phyloP scores from a whole-genome alignment of 1,140 invertebrate genomes.

The Anadara kagoshimensis region DNA sequence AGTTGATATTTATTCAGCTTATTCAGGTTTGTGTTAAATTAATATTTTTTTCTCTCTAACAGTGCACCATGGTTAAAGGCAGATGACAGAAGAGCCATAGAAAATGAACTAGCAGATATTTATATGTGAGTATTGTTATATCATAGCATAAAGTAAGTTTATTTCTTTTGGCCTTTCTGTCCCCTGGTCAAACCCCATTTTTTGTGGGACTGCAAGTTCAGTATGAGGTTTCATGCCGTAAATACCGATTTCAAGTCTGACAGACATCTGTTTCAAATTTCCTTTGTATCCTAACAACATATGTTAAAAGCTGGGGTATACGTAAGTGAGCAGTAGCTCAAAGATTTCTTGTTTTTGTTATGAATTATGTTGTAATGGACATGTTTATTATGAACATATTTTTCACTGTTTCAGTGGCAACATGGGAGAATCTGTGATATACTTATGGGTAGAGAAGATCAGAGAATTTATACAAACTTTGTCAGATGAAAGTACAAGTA shows the following conservation, averaged over 20 bases:
- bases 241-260: no score
- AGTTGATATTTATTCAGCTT: no score
- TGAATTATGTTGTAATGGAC: background rate
- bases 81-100: slow-evolving; percentile 77
- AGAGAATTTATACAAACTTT: slow-evolving; percentile 77
- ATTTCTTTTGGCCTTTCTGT: no score
- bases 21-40: no score
- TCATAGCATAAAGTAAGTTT: background rate
- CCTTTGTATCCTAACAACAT: no score
- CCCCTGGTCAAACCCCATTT: no score
- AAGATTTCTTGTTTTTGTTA: no score
- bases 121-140: slow-evolving; percentile 78
- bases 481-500: slow-evolving; percentile 16
- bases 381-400: background rate
- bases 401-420: background rate
- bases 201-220: no score
- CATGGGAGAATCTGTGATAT: slow-evolving; percentile 79
- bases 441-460: slow-evolving; percentile 85
- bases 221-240: no score
- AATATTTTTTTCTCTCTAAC: background rate
- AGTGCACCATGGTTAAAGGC: slow-evolving; percentile 83
- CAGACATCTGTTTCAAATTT: no score
- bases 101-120: slow-evolving; percentile 78
- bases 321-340: no score
- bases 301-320: no score